Conservation (phyloP, 2,888 invertebrate genomes). For the Acrobasis repandana region DNA sequence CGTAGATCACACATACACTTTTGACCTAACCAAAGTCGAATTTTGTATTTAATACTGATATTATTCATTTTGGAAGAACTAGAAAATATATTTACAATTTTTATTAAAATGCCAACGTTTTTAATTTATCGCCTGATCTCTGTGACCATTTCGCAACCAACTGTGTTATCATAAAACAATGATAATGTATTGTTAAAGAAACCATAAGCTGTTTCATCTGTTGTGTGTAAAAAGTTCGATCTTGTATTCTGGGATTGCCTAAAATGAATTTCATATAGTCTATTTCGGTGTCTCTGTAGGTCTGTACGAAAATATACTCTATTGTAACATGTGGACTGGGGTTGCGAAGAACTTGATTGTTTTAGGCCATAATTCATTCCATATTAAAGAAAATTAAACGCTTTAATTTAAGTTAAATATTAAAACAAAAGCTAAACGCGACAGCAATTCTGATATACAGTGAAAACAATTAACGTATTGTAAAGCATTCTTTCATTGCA, state of each 20-base stretch:
- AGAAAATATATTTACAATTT: slow-evolving; percentile 81
- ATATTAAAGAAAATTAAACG: not conserved
- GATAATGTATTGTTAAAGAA: slow-evolving; percentile 48
- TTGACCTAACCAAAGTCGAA: slow-evolving; percentile 81
- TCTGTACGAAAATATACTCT: slow-evolving; percentile 80
- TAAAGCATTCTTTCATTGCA: too few species aligned
- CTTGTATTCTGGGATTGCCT: slow-evolving; percentile 82
- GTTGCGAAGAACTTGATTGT: slow-evolving; percentile 36
- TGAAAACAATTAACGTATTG: too few species aligned
- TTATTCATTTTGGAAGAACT: slow-evolving; percentile 78
- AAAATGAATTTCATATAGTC: slow-evolving; percentile 77
- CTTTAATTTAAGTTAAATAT: too few species aligned
- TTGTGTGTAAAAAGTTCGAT: slow-evolving; percentile 81
- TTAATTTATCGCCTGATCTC: slow-evolving; percentile 73
- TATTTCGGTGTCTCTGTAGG: slow-evolving; percentile 70
- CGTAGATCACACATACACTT: slow-evolving; percentile 79
- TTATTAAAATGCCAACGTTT: slow-evolving; percentile 65
- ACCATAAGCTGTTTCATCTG: slow-evolving; percentile 56
- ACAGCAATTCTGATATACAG: too few species aligned
- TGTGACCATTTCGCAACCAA: slow-evolving; percentile 80
- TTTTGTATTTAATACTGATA: slow-evolving; percentile 83
- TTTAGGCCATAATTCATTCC: not conserved
- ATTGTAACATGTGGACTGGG: slow-evolving; percentile 70
- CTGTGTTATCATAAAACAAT: slow-evolving; percentile 55
- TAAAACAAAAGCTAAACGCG: too few species aligned